Conservation (phyloP, 2,113 vertebrate species). For the Accipiter virgatus region DNA sequence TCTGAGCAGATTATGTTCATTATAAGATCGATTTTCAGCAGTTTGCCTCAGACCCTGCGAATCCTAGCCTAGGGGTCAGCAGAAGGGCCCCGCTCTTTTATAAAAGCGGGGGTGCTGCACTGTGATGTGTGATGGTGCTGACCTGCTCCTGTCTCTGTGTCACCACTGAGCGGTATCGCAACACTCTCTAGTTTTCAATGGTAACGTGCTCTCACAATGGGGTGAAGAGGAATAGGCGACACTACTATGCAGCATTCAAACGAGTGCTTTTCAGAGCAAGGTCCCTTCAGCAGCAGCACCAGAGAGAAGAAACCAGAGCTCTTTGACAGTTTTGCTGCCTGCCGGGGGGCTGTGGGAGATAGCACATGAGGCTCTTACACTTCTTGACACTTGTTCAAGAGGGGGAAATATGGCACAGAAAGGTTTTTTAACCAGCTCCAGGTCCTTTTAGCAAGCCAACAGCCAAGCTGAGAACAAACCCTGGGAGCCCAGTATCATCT, state of each 20-base stretch:
- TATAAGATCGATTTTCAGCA: not conserved
- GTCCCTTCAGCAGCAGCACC: not conserved
- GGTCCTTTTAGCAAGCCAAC: not conserved
- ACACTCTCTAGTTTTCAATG: not conserved
- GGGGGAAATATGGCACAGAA: not conserved
- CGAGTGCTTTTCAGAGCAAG: not conserved
- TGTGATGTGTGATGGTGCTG: not conserved
- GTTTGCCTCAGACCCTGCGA: not conserved
- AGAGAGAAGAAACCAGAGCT: not conserved
- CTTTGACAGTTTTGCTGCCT: not conserved
- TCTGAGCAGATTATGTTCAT: not conserved
- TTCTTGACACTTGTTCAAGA: not conserved
- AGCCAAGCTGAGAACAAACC: not conserved
- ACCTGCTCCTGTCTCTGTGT: not conserved
- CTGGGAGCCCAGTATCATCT: not conserved
- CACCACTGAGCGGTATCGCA: not conserved
- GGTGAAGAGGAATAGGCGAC: not conserved
- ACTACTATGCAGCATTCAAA: not conserved
- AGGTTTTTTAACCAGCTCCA: not conserved
- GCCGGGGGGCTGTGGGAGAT: not conserved
- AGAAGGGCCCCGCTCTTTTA: not conserved
- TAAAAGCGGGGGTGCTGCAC: not conserved
- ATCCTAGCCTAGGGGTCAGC: not conserved
- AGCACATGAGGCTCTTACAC: not conserved
- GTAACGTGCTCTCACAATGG: not conserved